Conservation (phyloP, 2,888 invertebrate species). For the Pterobdella sp. region DNA sequence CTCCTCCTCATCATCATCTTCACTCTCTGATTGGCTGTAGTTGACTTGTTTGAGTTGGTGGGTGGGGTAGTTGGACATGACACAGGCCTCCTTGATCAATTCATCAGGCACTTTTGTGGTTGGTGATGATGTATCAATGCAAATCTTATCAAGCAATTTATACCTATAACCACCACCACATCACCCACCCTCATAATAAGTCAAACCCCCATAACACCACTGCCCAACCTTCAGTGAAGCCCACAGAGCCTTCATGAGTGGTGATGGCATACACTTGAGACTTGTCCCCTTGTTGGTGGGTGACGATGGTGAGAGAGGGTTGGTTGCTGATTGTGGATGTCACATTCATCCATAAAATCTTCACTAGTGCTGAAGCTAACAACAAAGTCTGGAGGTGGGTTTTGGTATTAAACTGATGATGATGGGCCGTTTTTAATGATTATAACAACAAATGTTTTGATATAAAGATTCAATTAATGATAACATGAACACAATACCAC, state of each 20-base stretch:
- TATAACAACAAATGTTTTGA: no score
- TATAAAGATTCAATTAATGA: no score
- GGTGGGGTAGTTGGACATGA: background rate
- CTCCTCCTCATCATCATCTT: constrained; percentile 20
- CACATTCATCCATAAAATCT: constrained; percentile 73
- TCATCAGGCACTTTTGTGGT: constrained; percentile 19
- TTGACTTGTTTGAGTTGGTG: constrained; percentile 9
- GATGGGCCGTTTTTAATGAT: background rate
- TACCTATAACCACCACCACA: background rate
- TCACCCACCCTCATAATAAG: background rate
- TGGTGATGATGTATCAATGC: background rate
- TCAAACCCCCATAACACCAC: background rate
- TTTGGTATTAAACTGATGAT: constrained; percentile 10
- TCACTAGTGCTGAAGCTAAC: constrained; percentile 77
- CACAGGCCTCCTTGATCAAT: constrained; percentile 14
- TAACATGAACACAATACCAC: background rate
- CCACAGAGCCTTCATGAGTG: background rate
- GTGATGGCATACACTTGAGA: constrained; percentile 23
- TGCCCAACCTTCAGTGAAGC: background rate
- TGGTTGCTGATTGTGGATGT: constrained; percentile 18
- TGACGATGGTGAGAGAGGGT: constrained; percentile 20
- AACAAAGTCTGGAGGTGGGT: constrained; percentile 65
- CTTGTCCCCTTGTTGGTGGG: constrained; percentile 20
- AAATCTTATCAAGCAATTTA: background rate
- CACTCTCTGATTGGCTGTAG: constrained; percentile 22